These are phyloP conservation scores for Lepilemur septentrionalis DNA, from an alignment of 2,797 vertebrate species.

Conservation along the genomic window DNA sequence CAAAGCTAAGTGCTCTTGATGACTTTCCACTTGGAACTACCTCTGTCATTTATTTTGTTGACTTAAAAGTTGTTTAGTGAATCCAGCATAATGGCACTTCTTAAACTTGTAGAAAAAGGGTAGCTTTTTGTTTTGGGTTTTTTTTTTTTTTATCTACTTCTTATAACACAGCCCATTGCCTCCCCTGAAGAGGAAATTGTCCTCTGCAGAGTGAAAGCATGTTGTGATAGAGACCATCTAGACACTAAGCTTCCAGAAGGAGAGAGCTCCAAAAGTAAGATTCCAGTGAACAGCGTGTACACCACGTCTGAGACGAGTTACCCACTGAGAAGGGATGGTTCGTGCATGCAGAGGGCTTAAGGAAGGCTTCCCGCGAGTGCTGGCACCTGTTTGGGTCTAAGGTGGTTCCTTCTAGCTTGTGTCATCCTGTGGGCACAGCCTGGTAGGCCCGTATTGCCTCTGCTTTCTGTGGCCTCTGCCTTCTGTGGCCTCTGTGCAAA, in stretches of 20 bases:
- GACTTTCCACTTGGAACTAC: not conserved
- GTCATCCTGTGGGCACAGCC: not conserved
- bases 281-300: not conserved
- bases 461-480: too few species aligned
- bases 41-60: not conserved
- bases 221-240: not conserved
- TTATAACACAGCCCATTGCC: not conserved
- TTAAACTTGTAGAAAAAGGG: not conserved
- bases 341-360: fast-evolving
- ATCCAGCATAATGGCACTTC: not conserved
- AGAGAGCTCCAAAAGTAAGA: not conserved
- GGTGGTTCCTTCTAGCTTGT: not conserved
- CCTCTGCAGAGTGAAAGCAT: not conserved
- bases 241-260: not conserved
- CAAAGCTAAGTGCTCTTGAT: not conserved
- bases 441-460: not conserved
- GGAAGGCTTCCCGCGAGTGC: not conserved
- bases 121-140: not conserved
- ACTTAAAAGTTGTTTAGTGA: not conserved
- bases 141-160: not conserved
- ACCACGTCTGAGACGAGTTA: not conserved
- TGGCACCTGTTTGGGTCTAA: too few species aligned
- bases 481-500: not conserved
- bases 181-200: not conserved
- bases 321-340: too few species aligned